Conservation (phyloP, 1,140 invertebrate genomes). For the Dolichoris vasculosae region DNA sequence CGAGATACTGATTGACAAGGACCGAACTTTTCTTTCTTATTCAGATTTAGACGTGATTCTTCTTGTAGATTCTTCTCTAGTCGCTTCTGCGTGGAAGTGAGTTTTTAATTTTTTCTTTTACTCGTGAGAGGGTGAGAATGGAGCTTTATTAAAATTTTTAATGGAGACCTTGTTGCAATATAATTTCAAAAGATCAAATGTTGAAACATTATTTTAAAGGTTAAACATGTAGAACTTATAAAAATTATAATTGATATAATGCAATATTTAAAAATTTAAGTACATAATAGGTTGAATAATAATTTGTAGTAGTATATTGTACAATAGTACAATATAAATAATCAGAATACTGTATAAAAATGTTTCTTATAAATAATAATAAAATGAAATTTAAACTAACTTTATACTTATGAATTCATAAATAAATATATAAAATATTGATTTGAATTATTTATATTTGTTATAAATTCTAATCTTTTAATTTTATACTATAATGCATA, state of each 20-base stretch:
- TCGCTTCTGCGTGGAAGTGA: constrained; percentile 6
- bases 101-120: constrained; percentile 22
- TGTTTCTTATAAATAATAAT: no score
- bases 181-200: neutral
- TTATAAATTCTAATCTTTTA: no score
- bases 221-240: neutral
- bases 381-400: no score
- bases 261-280: neutral
- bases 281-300: no score
- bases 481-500: no score
- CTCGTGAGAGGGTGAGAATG: neutral
- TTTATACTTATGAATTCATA: no score
- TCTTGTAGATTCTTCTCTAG: neutral
- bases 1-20: constrained; percentile 41
- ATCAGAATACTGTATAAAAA: no score
- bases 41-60: neutral
- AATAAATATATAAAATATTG: no score
- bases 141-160: neutral
- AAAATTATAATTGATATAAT: neutral
- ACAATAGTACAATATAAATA: no score
- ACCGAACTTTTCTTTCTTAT: constrained; percentile 17
- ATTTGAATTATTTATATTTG: no score
- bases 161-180: neutral
- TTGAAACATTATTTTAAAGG: neutral
- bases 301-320: no score